A percentile compares a stretch with the other conserved stretches of the same genome.
Conservation (phyloP, 2,888 invertebrate species). For the Melinaea menophilus region DNA sequence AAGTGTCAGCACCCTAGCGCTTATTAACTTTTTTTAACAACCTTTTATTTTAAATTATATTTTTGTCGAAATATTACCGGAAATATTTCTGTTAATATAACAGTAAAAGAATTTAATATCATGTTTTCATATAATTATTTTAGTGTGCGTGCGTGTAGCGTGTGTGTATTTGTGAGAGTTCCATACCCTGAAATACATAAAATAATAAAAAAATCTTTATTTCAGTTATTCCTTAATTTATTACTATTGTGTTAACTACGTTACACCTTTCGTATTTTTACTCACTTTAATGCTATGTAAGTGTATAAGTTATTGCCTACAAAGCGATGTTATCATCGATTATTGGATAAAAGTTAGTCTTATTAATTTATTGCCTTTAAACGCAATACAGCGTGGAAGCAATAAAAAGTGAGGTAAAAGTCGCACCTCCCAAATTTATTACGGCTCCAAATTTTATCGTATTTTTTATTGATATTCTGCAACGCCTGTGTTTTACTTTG, state of each 20-base stretch:
- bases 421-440: slow-evolving; percentile 23
- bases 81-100: no score
- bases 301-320: not conserved
- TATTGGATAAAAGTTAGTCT: slow-evolving; percentile 8
- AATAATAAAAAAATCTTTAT: no score
- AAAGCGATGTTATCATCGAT: not conserved
- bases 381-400: not conserved
- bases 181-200: no score
- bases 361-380: slow-evolving; percentile 19
- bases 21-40: slow-evolving; percentile 3
- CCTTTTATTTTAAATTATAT: not conserved
- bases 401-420: slow-evolving; percentile 18
- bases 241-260: not conserved
- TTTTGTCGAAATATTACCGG: not conserved
- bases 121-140: no score
- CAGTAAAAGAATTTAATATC: no score
- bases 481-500: not conserved
- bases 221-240: no score
- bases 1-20: slow-evolving; percentile 16
- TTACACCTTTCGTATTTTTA: not conserved
- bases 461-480: slow-evolving; percentile 10
- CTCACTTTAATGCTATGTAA: not conserved
- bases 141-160: no score
- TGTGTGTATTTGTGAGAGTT: no score
- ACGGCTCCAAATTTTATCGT: slow-evolving; percentile 13